Percentiles rank a stretch among this genome's conserved stretches.
phyloP scores from a whole-genome alignment of 2,113 vertebrate genomes.

The Scartelaos histophorus region DNA sequence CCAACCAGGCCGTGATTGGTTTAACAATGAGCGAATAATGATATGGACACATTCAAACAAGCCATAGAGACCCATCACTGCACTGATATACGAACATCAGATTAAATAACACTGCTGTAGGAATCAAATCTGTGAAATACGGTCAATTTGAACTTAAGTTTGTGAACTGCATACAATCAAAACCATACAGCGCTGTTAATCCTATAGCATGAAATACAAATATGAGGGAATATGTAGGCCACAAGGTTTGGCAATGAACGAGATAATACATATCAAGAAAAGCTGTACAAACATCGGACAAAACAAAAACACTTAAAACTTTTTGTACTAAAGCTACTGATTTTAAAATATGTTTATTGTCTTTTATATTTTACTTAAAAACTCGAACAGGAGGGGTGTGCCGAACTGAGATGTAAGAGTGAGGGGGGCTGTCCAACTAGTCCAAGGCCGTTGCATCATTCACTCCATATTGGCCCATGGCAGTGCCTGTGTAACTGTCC shows the following conservation, averaged over 20 bases:
- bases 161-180: conserved; percentile 50
- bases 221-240: conserved; percentile 70
- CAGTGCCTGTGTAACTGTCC: conserved; percentile 31
- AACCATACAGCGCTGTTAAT: conserved; percentile 49
- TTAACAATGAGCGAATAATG: conserved; percentile 21
- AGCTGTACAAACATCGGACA: conserved; percentile 80
- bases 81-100: conserved; percentile 53
- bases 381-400: conserved; percentile 29
- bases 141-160: conserved; percentile 32
- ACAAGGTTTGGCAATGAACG: conserved; percentile 84
- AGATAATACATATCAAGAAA: conserved; percentile 73
- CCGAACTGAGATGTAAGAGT: conserved; percentile 29
- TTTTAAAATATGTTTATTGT: conserved; percentile 77
- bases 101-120: conserved; percentile 47
- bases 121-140: conserved; percentile 29
- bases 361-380: conserved; percentile 69
- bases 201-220: conserved; percentile 47
- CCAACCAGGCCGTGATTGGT: conserved; percentile 36
- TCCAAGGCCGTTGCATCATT: conserved; percentile 24
- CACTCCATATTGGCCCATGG: conserved; percentile 21
- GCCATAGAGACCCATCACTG: conserved; percentile 48
- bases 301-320: conserved; percentile 77
- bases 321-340: conserved; percentile 81
- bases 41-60: conserved; percentile 65
- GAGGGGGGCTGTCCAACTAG: conserved; percentile 20